Base-by-base conservation (phyloP, 2,113 vertebrate genomes). In the Macrotis lagotis region DNA sequence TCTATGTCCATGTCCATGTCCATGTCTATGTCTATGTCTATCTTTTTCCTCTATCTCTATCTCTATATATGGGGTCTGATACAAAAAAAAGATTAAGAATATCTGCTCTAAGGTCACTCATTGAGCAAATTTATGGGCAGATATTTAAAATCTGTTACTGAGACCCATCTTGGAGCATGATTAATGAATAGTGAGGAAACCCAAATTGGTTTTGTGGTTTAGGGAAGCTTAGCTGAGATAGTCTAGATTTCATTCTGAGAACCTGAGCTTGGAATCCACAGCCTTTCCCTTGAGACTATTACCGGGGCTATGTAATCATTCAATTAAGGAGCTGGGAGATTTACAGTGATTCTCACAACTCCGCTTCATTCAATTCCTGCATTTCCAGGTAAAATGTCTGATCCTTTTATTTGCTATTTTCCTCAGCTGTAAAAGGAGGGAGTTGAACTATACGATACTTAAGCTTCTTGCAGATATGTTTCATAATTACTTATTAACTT, bases 181-280 rank as follows among this genome's bases (percentile, higher is more conserved):
- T 66, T 66, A 37, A 28, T 51, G 24, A 59, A 90, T 24, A 1
- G n/a, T 22, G 52, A 25, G 88, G 48, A 90, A 50, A 83, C 24
- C 16, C 48, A 96, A 14, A 89, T 48, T 89, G 91, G 95, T 22
- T 19, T 8, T 51, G 89, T 89, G 16, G 11, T 51, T 88, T 50
- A 31, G 52, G 91, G 74, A 1, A 55, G 24, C 31, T 50, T 92
- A 59, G 11, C 26, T 51, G 74, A 88, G 16, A 4, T 53, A 44
- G 44, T 49, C 37, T 12, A 2, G 26, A 88, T 51, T 96, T 95
- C 94, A 44, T 48, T 91, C 22, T 59, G 89, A 47, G 50, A 94
- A 88, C 37, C 83, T 90, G 9, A 90, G 44, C 26, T 37, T 0
- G 0, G n/a, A 47, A 66, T 11, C 31, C 55, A 66, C 55, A 66